Evolutionary conservation across 2,113 vertebrate genomes (phyloP).

Genomic region (Hiodon tergisus): DNA sequence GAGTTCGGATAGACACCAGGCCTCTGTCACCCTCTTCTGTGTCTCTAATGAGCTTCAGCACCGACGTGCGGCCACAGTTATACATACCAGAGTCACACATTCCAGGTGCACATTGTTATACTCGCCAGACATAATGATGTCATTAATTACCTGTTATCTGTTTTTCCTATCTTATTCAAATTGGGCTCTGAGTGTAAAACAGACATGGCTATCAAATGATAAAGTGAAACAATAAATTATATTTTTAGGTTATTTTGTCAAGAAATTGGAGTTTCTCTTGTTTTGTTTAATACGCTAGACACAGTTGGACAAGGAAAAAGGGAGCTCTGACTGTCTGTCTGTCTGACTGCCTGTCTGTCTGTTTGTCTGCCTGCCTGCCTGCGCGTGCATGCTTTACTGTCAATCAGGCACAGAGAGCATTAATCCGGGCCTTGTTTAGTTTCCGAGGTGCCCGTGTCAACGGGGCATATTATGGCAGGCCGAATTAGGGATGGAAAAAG

Average conservation of each 20-base stretch:
- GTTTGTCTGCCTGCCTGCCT: slow-evolving; percentile 58
- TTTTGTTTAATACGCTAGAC: slow-evolving; percentile 53
- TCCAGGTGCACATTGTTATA: too few relatives aligned
- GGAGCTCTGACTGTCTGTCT: slow-evolving; percentile 35
- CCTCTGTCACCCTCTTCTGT: slow-evolving; percentile 32
- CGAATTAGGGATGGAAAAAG: slow-evolving; percentile 58
- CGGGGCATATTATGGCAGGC: slow-evolving; percentile 39
- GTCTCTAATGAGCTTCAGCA: slow-evolving; percentile 39
- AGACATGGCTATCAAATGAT: too few relatives aligned
- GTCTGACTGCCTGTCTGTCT: slow-evolving; percentile 20
- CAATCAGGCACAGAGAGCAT: slow-evolving; percentile 47
- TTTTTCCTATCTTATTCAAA: too few relatives aligned
- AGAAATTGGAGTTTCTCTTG: slow-evolving; percentile 30
- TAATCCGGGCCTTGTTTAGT: slow-evolving; percentile 48
- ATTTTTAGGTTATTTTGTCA: too few relatives aligned
- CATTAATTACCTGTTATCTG: not conserved
- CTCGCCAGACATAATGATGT: not conserved
- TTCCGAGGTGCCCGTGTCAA: slow-evolving; percentile 53
- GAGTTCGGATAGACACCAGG: slow-evolving; percentile 37
- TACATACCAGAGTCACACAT: slow-evolving; percentile 14
- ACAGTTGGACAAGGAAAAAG: slow-evolving; percentile 42
- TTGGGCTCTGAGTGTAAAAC: too few relatives aligned
- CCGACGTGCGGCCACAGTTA: slow-evolving; percentile 25
- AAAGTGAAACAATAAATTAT: too few relatives aligned
- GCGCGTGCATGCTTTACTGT: slow-evolving; percentile 52